These are phyloP conservation scores for Drosophila ambigua DNA, from an alignment of 1,140 invertebrate genomes.

Conservation along the genomic window DNA sequence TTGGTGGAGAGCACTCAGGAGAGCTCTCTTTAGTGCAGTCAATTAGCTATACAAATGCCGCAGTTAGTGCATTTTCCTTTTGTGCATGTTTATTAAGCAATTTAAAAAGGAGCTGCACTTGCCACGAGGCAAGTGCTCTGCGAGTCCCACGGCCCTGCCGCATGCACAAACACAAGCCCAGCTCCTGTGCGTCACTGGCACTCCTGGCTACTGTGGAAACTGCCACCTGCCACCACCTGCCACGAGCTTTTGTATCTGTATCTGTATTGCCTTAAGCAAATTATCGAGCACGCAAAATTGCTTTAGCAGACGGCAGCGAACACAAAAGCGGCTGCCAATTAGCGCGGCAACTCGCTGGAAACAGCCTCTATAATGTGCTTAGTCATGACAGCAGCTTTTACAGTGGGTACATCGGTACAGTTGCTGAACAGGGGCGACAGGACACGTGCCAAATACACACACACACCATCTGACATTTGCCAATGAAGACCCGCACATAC, in stretches of 20 bases:
- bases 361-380: constrained; percentile 65
- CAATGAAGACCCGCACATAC: neutral
- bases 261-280: constrained; percentile 60
- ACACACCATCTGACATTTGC: constrained; percentile 5
- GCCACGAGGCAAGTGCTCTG: constrained; percentile 9
- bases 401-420: neutral
- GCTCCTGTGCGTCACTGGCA: neutral
- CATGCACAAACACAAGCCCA: neutral
- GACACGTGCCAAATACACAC: constrained; percentile 55
- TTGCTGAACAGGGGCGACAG: constrained; percentile 38
- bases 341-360: constrained; percentile 30
- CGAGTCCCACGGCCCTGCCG: neutral
- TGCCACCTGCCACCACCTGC: constrained; percentile 1
- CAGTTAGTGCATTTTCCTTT: neutral
- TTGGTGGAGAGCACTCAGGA: constrained; percentile 14
- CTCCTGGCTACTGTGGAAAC: neutral
- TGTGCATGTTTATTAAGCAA: constrained; percentile 45
- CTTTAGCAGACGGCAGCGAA: constrained; percentile 51
- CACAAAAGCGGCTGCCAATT: constrained; percentile 73
- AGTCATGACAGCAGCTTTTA: constrained; percentile 64
- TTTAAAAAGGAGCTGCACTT: constrained; percentile 38
- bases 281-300: constrained; percentile 74
- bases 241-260: constrained; percentile 1
- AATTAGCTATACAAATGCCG: constrained; percentile 33
- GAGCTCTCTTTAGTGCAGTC: constrained; percentile 17